Conservation (phyloP, 2,888 invertebrate species). For the Muschampia plurimacula region DNA sequence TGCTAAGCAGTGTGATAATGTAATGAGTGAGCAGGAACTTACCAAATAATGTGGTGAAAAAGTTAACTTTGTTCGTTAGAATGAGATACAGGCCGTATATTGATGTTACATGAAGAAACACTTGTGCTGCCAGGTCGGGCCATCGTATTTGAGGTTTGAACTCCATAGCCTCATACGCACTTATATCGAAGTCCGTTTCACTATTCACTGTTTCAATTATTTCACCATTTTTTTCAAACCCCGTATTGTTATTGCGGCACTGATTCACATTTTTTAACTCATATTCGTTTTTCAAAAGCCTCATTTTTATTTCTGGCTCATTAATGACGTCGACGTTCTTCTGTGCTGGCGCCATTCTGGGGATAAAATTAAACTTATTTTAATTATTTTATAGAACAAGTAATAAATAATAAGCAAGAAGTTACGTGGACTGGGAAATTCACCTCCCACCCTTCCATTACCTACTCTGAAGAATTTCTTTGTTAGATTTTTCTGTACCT, state of each 20-base stretch:
- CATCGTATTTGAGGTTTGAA: slow-evolving; percentile 89
- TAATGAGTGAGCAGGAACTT: slow-evolving; percentile 65
- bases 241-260: slow-evolving; percentile 65
- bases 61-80: slow-evolving; percentile 81
- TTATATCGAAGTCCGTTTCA: slow-evolving; percentile 70
- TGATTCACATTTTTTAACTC: slow-evolving; percentile 52
- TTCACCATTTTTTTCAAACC: slow-evolving; percentile 51
- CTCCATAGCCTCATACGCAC: slow-evolving; percentile 72
- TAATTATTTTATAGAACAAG: no score
- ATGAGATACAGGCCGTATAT: slow-evolving; percentile 90
- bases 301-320: slow-evolving; percentile 59
- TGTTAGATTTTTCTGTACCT: no score
- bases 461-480: no score
- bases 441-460: no score
- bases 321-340: slow-evolving; percentile 60
- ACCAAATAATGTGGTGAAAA: slow-evolving; percentile 90
- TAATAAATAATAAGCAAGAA: no score
- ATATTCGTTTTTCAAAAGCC: slow-evolving; percentile 52
- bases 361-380: slow-evolving; percentile 30
- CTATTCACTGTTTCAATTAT: slow-evolving; percentile 48
- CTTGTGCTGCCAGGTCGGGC: slow-evolving; percentile 90
- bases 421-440: no score
- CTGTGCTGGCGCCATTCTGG: slow-evolving; percentile 68
- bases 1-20: no score
- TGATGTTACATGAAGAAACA: slow-evolving; percentile 89